phyloP scores from a whole-genome alignment of 1,140 invertebrate genomes.

The Panonychus citri region DNA sequence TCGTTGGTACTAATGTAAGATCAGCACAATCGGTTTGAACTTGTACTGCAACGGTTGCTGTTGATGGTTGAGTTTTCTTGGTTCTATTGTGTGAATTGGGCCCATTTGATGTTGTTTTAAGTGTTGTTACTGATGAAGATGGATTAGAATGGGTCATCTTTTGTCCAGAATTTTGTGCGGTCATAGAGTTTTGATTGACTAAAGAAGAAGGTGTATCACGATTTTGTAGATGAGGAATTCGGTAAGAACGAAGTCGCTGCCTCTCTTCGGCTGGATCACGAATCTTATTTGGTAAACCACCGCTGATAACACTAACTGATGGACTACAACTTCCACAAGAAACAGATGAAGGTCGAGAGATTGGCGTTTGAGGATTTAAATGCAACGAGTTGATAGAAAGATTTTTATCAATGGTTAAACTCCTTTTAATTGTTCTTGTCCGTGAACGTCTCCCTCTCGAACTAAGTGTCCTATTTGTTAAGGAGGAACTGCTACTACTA shows the following conservation, averaged over 20 bases:
- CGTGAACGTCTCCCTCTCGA: not conserved
- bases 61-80: not conserved
- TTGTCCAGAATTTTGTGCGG: not conserved
- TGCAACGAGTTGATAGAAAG: not conserved
- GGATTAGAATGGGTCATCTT: too few species aligned
- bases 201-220: not conserved
- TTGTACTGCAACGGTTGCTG: not conserved
- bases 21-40: constrained; percentile 1
- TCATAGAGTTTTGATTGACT: not conserved
- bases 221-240: constrained; percentile 10
- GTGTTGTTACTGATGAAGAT: not conserved
- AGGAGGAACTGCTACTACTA: not conserved
- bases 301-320: not conserved
- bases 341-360: constrained; percentile 5
- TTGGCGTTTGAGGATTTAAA: not conserved
- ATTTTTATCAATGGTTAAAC: not conserved
- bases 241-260: constrained; percentile 9
- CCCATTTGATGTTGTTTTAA: not conserved
- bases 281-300: not conserved
- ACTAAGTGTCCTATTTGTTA: not conserved
- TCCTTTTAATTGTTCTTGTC: not conserved
- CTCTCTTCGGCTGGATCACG: constrained; percentile 9
- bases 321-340: constrained; percentile 8
- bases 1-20: not conserved
- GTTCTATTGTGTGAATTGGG: not conserved